Base-by-base conservation (phyloP, 2,888 invertebrate species). In the Lithophane socia region DNA sequence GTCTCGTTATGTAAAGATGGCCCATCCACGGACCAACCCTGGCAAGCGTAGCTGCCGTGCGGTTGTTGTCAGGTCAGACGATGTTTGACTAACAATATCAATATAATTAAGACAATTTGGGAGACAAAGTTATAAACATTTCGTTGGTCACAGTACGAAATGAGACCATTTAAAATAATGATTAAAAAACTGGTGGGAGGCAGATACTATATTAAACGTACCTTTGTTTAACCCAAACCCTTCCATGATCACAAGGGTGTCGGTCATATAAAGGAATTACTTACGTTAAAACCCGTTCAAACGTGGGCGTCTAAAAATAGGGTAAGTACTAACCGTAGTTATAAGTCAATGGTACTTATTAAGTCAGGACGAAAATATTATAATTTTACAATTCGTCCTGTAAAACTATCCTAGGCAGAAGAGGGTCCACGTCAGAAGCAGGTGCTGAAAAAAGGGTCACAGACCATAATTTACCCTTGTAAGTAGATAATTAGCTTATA, bases 361-460 rank as follows among this genome's bases (percentile, higher is more conserved):
- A 78, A 9, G 56, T 58, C 18, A 29, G 21, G 42, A 37, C n/a
- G 13, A 70, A 72, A 78, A 72, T 73, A 68, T 72, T 66, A 42
- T 69, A 18, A 64, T 77, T 18, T 58, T 60, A 37, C 47, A 16
- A 49, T 42, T 56, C 44, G 12, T 16, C 13, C 56, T 12, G 12
- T 18, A 70, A 73, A 86, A 79, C 84, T 84, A 80, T 60, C 44
- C 29, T 56, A 37, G 24, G 10, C 29, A 60, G 54, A 74, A n/a
- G 70, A 56, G 37, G 67, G 49, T 75, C 5, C n/a, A 47, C 29
- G 61, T 58, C 64, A 58, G 81, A 54, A 80, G 21, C 85, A 85
- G 85, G 87, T 85, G 85, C 24, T 75, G 60, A 80, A 86, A 79
- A 86, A 86, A 77, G 77, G 84, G 71, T 71, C 75, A 73, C 74